Evolutionary conservation across 2,113 vertebrate genomes (phyloP).

Genomic region (Sprattus sprattus): DNA sequence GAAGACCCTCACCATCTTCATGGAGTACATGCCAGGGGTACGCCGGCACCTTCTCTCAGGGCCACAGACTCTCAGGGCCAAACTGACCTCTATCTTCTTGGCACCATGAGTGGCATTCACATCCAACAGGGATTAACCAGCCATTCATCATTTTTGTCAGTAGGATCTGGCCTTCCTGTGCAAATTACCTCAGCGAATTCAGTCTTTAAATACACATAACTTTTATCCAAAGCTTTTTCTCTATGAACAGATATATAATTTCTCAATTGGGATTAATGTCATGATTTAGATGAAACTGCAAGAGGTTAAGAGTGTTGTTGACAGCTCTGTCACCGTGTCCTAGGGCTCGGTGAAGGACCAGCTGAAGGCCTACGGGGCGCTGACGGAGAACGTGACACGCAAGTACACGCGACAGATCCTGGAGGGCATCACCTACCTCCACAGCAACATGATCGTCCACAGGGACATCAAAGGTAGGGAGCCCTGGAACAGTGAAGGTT

Average conservation of each 20-base stretch:
- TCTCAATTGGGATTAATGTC: neutral
- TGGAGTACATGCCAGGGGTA: slow-evolving; percentile 98
- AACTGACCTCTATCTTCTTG: neutral
- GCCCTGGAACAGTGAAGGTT: too few species aligned
- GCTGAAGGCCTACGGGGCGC: slow-evolving; percentile 90
- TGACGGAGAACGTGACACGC: slow-evolving; percentile 92
- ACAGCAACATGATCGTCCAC: slow-evolving; percentile 98
- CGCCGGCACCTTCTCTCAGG: slow-evolving; percentile 42
- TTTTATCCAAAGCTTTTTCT: neutral
- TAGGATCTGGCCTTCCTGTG: neutral
- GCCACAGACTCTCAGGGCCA: neutral
- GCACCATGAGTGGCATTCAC: neutral
- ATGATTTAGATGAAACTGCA: neutral
- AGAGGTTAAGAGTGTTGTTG: neutral
- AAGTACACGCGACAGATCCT: slow-evolving; percentile 95
- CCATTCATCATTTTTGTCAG: neutral
- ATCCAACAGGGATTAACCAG: neutral
- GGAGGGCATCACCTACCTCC: slow-evolving; percentile 92
- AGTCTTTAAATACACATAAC: neutral
- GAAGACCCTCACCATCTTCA: slow-evolving; percentile 94
- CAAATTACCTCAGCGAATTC: neutral
- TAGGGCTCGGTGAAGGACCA: slow-evolving; percentile 97
- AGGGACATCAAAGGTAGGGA: slow-evolving; percentile 90
- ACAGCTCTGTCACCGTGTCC: neutral
- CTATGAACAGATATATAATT: neutral